Evolutionary conservation across 1,140 invertebrate species (phyloP), one percentile per base, ranked within the genome.

Genomic region (Eulimnadia texana): DNA sequence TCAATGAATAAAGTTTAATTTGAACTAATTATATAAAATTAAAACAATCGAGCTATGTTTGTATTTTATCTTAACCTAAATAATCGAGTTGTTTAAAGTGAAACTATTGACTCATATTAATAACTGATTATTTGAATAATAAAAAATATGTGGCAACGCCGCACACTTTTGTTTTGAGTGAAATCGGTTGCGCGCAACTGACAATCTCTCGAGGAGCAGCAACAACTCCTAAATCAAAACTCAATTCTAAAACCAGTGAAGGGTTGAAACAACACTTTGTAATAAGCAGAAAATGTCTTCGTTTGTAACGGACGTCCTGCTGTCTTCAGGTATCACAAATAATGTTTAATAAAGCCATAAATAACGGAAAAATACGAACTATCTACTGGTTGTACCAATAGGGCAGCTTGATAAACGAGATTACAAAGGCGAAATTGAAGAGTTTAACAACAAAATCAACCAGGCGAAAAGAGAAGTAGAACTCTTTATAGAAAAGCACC

Each of bases 321-420:
- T 52, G 29, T 52, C 60, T 3, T 28, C 60, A 54, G 60, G 60
- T 61, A 42, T 42, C 28, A 51, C 23, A 20, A 27, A 1, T 19
- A 27, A n/a, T 11, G 3, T 11, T 58, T 19, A 20, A 19, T 20
- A 3, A 1, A 23, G 33, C n/a, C n/a, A n/a, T n/a, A n/a, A n/a
- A n/a, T n/a, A n/a, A n/a, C n/a, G n/a, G n/a, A 22, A 13, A 51
- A 13, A 11, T 52, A 29, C 11, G 20, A 25, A 22, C 24, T 20
- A 24, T 49, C 23, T 42, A 25, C 22, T 53, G n/a, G 6, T 24
- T 51, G 3, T 20, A 52, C 29, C 1, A 28, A 25, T 42, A 61
- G 60, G 60, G 2, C 60, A 61, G 28, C 23, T 54, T 22, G 60
- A 61, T 19, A 61, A 61, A 25, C 49, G 53, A 23, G 60, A 61